These are phyloP conservation scores for Tipula helvola DNA, from an alignment of 2,888 invertebrate species.

Conservation along the genomic window DNA sequence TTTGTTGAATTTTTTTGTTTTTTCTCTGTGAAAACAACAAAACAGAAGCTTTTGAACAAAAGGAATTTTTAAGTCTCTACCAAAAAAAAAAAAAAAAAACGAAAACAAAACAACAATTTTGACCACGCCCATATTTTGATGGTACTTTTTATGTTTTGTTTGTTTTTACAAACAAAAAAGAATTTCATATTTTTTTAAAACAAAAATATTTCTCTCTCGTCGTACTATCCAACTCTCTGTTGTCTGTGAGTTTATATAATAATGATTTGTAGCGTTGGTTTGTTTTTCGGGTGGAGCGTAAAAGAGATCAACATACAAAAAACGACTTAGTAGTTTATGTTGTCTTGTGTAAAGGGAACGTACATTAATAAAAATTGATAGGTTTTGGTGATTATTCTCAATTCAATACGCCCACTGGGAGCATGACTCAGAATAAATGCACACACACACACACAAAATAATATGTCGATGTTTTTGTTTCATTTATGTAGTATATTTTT, in stretches of 20 bases:
- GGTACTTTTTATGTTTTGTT: slow-evolving; percentile 5
- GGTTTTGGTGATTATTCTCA: slow-evolving; percentile 5
- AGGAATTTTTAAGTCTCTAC: neutral
- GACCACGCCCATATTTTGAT: neutral
- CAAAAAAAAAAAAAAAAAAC: too few relatives aligned
- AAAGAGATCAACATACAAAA: neutral
- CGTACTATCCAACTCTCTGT: neutral
- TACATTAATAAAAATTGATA: slow-evolving; percentile 5
- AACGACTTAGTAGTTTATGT: neutral
- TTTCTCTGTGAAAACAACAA: neutral
- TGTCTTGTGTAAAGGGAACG: neutral
- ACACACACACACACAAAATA: neutral
- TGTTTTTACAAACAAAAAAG: neutral
- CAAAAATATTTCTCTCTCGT: neutral
- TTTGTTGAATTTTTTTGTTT: neutral
- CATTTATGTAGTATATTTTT: neutral
- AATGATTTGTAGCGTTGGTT: neutral
- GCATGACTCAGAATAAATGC: neutral
- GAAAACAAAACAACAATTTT: neutral
- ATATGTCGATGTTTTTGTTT: neutral
- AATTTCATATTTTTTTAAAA: slow-evolving; percentile 6
- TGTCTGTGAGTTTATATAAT: neutral
- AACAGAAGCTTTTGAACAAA: slow-evolving; percentile 4
- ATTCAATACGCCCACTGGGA: slow-evolving; percentile 7
- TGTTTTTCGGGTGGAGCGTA: neutral